phyloP scores from a whole-genome alignment of 2,888 invertebrate species.

The Pandemis corylana region DNA sequence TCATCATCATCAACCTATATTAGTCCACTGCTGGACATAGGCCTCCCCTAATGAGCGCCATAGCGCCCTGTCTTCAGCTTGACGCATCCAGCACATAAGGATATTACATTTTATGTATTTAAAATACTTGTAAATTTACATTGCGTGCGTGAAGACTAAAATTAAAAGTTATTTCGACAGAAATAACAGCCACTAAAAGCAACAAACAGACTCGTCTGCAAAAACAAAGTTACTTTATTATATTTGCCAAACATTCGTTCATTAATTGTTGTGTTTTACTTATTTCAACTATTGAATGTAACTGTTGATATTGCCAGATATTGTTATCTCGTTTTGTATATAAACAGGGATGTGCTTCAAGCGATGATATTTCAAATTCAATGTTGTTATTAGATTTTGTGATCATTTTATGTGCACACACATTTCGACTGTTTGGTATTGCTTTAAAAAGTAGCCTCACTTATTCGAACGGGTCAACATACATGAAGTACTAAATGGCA shows the following conservation, averaged over 20 bases:
- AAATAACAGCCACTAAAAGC: background rate
- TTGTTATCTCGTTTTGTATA: background rate
- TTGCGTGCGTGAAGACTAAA: too few species aligned
- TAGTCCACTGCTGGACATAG: too few species aligned
- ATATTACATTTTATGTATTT: too few species aligned
- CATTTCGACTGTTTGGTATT: background rate
- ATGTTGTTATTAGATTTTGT: background rate
- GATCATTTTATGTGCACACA: background rate
- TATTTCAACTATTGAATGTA: background rate
- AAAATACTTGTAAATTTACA: too few species aligned
- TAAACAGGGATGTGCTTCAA: background rate
- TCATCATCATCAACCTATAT: too few species aligned
- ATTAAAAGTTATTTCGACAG: background rate
- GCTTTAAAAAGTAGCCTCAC: too few species aligned
- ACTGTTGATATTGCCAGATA: background rate
- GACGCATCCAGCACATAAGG: too few species aligned
- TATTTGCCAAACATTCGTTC: background rate
- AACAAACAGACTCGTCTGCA: background rate
- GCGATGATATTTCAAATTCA: background rate
- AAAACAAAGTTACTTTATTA: background rate
- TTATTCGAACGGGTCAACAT: too few species aligned
- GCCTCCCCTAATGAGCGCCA: too few species aligned
- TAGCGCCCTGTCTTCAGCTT: too few species aligned
- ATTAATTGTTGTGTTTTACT: background rate
- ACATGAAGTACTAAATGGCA: too few species aligned